Evolutionary conservation across 2,797 vertebrate species (phyloP), one percentile per base, ranked within the genome.

Genomic region (Rhynchonycteris naso): DNA sequence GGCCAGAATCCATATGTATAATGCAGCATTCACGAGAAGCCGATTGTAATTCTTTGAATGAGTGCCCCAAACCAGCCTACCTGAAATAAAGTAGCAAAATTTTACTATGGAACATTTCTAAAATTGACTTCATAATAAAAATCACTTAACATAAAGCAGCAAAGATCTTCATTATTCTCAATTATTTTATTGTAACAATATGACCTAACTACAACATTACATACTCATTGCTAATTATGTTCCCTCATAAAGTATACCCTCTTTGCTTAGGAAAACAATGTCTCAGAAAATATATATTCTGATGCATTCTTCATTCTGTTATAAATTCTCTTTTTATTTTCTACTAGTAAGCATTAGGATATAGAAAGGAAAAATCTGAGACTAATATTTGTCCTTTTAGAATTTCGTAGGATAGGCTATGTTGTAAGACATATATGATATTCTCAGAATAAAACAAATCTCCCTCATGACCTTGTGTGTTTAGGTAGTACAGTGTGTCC

Each of bases 51-150:
- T 94, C 13, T 83, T 81, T 75, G 84, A 93, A 95, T 76, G 50
- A n/a, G 11, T 94, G 68, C 24, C 81, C 78, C 5, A 94, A 88
- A 69, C 0, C 63, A 93, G 72, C 38, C 83, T 54, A 91, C 47
- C 72, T 84, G 56, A 97, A 92, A 90, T 90, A 94, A 94, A 94
- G 50, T 16, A 72, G 26, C 28, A 94, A 89, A 94, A 81, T 69
- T 54, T 56, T 88, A 81, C 19, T 68, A 35, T 76, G 58, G 92
- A 93, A 7, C 24, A 19, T 79, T 79, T 16, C 13, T 79, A 58
- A 79, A 79, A 85, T 52, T 14, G 50, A 90, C 24, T 84, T 65
- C 26, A n/a, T 56, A 91, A 91, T 88, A 95, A 93, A 93, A 93
- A 81, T 88, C 58, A 47, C 22, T 47, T 93, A 85, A 69, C 43